Conservation (phyloP, 1,140 invertebrate species). For the Coelopa frigida region DNA sequence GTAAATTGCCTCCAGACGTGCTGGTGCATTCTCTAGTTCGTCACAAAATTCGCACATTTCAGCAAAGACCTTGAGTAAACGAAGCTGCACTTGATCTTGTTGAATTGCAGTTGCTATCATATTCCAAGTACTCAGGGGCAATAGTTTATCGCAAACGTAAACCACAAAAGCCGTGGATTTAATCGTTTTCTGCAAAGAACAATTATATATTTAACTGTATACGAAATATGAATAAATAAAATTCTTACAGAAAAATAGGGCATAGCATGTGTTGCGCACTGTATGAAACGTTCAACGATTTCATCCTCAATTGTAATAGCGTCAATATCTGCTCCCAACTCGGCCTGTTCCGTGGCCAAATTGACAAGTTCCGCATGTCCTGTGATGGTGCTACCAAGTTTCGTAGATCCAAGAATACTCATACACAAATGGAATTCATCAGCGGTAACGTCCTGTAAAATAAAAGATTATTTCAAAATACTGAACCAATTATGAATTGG, state of each 20-base stretch:
- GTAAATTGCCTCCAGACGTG: slow-evolving; percentile 69
- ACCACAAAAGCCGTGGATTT: slow-evolving; percentile 79
- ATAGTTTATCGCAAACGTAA: slow-evolving; percentile 79
- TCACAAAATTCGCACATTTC: slow-evolving; percentile 74
- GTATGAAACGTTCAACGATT: slow-evolving; percentile 69
- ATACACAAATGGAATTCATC: slow-evolving; percentile 89
- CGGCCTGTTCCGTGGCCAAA: slow-evolving; percentile 74
- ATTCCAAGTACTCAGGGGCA: slow-evolving; percentile 57
- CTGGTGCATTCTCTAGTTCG: slow-evolving; percentile 63
- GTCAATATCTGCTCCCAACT: slow-evolving; percentile 68
- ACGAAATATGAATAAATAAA: slow-evolving; percentile 6
- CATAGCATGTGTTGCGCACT: slow-evolving; percentile 75
- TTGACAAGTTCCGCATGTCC: slow-evolving; percentile 84
- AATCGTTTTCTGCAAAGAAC: slow-evolving; percentile 67
- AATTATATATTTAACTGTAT: slow-evolving; percentile 20
- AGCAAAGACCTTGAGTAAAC: slow-evolving; percentile 80
- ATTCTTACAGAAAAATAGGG: slow-evolving; percentile 80
- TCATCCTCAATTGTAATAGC: slow-evolving; percentile 68
- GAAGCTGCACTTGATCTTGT: slow-evolving; percentile 65
- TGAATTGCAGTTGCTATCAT: slow-evolving; percentile 53
- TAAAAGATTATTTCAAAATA: slow-evolving; percentile 11
- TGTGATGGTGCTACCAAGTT: slow-evolving; percentile 67
- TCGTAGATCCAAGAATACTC: slow-evolving; percentile 72
- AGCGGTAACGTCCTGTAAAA: slow-evolving; percentile 71
- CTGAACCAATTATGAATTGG: background rate